Conservation (phyloP, 2,888 invertebrate genomes). For the Pristionchus japonicus region DNA sequence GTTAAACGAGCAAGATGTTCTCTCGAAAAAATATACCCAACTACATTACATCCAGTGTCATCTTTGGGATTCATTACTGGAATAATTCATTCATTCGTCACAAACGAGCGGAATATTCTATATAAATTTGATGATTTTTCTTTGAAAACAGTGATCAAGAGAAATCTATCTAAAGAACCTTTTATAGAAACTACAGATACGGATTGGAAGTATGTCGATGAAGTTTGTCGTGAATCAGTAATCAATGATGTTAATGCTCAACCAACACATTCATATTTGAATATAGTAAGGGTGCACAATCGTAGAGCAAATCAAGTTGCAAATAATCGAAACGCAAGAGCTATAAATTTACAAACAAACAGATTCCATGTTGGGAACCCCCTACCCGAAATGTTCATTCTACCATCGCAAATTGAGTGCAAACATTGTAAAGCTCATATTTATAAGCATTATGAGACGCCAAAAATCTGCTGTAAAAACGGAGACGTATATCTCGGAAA, state of each 20-base stretch:
- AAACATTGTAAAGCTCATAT: not conserved
- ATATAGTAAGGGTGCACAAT: not conserved
- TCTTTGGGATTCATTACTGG: not conserved
- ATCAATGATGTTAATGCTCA: not conserved
- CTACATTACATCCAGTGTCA: not conserved
- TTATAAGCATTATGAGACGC: not conserved
- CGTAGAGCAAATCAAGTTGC: not conserved
- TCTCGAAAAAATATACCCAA: not conserved
- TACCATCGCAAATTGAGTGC: not conserved
- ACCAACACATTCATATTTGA: not conserved
- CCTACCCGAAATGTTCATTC: not conserved
- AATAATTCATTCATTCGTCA: not conserved
- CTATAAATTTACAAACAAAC: not conserved
- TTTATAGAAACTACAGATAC: not conserved
- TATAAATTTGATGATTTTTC: not conserved
- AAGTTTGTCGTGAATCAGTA: not conserved
- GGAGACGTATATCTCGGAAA: not conserved
- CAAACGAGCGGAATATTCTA: not conserved
- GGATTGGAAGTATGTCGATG: not conserved
- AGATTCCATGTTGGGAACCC: not conserved
- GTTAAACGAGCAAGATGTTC: not conserved
- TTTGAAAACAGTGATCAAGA: not conserved
- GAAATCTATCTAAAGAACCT: not conserved
- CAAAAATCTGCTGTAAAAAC: not conserved
- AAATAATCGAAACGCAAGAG: not conserved